Conservation (phyloP, 2,888 invertebrate species). For the Alloplasta piceator region DNA sequence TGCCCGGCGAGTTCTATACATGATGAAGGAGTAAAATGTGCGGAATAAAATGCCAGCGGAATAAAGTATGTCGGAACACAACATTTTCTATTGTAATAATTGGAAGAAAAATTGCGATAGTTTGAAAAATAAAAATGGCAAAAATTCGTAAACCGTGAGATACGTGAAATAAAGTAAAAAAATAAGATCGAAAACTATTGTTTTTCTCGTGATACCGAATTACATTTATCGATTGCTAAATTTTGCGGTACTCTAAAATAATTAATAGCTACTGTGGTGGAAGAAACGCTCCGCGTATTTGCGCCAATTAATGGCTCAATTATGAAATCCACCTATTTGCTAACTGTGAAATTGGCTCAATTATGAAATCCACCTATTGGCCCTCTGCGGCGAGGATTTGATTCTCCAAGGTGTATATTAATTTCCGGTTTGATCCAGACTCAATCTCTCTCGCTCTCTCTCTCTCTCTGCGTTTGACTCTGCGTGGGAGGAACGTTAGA, state of each 20-base stretch:
- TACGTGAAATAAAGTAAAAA: neutral
- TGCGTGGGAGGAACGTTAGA: neutral
- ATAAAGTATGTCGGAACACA: neutral
- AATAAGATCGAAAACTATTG: neutral
- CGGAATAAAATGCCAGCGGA: neutral
- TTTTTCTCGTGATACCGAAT: too few species aligned
- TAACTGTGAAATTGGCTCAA: too few species aligned
- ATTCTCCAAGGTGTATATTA: conserved; percentile 52
- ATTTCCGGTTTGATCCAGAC: conserved; percentile 52
- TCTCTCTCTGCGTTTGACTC: neutral
- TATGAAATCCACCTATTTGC: conserved; percentile 37
- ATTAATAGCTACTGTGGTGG: conserved; percentile 15
- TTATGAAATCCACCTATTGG: conserved; percentile 42
- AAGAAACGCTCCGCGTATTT: conserved; percentile 15
- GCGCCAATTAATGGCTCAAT: conserved; percentile 45
- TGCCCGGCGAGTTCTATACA: neutral
- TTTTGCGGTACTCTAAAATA: neutral
- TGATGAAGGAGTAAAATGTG: neutral
- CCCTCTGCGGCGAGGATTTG: conserved; percentile 40
- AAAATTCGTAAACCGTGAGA: neutral
- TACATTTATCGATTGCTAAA: conserved; percentile 16
- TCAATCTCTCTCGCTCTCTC: neutral
- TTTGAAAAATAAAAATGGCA: neutral
- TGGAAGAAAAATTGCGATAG: neutral
- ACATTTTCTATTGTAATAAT: neutral